Conservation (phyloP, 2,888 invertebrate genomes). For the Pecten maximus region DNA sequence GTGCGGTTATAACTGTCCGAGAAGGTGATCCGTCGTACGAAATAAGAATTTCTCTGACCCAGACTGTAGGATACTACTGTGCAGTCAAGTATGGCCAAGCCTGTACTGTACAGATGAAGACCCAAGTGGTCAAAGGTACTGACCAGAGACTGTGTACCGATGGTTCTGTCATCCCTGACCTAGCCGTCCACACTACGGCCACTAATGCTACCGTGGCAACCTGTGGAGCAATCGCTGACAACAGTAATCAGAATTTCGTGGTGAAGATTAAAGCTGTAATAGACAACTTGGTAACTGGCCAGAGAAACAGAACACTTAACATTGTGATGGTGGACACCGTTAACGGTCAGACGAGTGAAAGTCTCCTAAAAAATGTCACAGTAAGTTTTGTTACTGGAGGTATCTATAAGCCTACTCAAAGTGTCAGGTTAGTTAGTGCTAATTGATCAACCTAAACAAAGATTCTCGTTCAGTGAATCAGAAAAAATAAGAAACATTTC, state of each 20-base stretch:
- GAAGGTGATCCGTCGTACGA: conserved; percentile 55
- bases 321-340: conserved; percentile 40
- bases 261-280: conserved; percentile 50
- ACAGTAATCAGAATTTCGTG: not conserved
- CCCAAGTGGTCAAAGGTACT: not conserved
- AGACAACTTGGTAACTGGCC: conserved; percentile 43
- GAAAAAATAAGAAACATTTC: too few relatives aligned
- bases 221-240: conserved; percentile 43
- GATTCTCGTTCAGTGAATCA: too few relatives aligned
- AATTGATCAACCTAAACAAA: too few relatives aligned
- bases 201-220: conserved; percentile 42
- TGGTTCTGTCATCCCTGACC: conserved; percentile 37
- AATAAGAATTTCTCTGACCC: conserved; percentile 49
- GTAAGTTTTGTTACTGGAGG: too few relatives aligned
- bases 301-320: conserved; percentile 36
- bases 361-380: conserved; percentile 30
- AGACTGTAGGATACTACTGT: conserved; percentile 58
- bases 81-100: conserved; percentile 54
- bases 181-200: conserved; percentile 35
- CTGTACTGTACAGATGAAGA: conserved; percentile 58
- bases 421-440: too few relatives aligned
- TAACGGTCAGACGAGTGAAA: not conserved
- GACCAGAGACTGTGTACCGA: conserved; percentile 47
- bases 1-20: conserved; percentile 47
- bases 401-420: too few relatives aligned